Evolutionary conservation across 2,888 invertebrate species (phyloP).

Genomic region (Patella pellucida): DNA sequence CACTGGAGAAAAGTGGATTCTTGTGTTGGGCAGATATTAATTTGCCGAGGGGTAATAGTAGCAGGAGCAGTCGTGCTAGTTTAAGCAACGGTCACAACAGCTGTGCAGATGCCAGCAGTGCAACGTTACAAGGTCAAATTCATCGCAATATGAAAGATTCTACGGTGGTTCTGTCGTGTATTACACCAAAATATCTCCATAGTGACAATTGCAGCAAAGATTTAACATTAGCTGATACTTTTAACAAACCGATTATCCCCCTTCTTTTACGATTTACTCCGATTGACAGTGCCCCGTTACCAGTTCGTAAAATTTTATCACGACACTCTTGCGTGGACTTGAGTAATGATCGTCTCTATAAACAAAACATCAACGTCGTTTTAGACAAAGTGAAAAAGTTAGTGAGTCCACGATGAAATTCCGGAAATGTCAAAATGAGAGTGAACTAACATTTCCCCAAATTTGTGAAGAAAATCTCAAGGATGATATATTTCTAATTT

Average conservation of each 20-base stretch:
- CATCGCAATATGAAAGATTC: constrained; percentile 65
- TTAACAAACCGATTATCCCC: constrained; percentile 65
- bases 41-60: constrained; percentile 56
- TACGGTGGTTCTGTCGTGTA: constrained; percentile 61
- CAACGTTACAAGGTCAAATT: constrained; percentile 60
- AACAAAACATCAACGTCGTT: constrained; percentile 59
- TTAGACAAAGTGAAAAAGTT: constrained; percentile 59
- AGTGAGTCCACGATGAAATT: constrained; percentile 19
- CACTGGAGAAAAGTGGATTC: constrained; percentile 58
- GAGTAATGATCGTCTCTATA: constrained; percentile 65
- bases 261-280: constrained; percentile 65
- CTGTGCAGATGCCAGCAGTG: constrained; percentile 44
- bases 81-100: constrained; percentile 28
- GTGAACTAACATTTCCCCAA: too few species aligned
- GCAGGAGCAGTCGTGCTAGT: constrained; percentile 53
- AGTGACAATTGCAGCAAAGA: constrained; percentile 69
- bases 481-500: too few species aligned
- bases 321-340: constrained; percentile 60
- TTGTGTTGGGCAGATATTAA: constrained; percentile 65
- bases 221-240: constrained; percentile 64
- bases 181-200: constrained; percentile 69
- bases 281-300: constrained; percentile 62
- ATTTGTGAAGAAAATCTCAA: too few species aligned
- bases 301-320: constrained; percentile 60
- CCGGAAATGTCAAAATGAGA: too few species aligned